A percentile compares a stretch with the other conserved stretches of the same genome.
phyloP scores from a whole-genome alignment of 2,888 invertebrate genomes.

The Amiota minor region DNA sequence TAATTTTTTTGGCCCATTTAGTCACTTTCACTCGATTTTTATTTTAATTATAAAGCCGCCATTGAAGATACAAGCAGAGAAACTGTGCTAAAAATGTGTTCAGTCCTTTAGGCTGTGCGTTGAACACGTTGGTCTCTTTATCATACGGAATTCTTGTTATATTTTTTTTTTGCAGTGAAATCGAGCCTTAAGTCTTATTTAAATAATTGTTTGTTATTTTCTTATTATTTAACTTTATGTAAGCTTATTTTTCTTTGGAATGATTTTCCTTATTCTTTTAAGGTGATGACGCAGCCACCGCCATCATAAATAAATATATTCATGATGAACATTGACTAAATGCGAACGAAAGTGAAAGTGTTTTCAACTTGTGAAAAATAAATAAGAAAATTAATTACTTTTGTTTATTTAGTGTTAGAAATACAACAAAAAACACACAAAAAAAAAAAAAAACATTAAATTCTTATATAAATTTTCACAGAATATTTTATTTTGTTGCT shows the following conservation, averaged over 20 bases:
- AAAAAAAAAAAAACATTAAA: too few species aligned
- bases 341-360: too few species aligned
- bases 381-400: too few species aligned
- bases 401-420: too few species aligned
- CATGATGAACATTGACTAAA: background rate
- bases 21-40: constrained; percentile 14
- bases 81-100: background rate
- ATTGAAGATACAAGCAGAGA: background rate
- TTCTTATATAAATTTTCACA: too few species aligned
- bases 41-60: constrained; percentile 20
- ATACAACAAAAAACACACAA: too few species aligned
- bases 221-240: background rate
- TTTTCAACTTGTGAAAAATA: too few species aligned
- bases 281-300: background rate
- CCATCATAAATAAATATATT: background rate
- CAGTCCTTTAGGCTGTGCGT: background rate
- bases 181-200: constrained; percentile 4
- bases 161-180: constrained; percentile 1
- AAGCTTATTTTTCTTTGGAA: constrained; percentile 47
- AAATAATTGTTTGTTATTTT: constrained; percentile 14
- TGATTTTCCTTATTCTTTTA: constrained; percentile 46
- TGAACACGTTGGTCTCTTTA: too few species aligned
- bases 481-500: too few species aligned
- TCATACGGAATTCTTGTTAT: background rate
- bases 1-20: constrained; percentile 7